A percentile compares a stretch with the other conserved stretches of the same genome.
Evolutionary conservation across 1,140 invertebrate species (phyloP).

Genomic region (Sitobion miscanthi): DNA sequence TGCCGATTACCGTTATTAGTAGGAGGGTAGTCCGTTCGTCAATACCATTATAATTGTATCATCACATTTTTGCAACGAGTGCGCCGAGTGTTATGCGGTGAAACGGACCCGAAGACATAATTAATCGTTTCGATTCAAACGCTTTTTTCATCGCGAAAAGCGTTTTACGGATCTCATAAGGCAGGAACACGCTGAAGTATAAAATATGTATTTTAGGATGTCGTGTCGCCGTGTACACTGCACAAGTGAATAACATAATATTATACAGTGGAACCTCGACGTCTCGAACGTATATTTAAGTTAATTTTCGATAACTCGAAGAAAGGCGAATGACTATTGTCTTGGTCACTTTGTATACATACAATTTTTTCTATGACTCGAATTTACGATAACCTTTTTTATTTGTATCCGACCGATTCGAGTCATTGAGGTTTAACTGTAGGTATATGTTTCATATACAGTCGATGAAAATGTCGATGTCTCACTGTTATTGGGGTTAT

Average conservation of each 20-base stretch:
- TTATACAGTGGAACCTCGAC: too few species aligned
- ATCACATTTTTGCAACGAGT: neutral
- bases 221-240: neutral
- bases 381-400: too few species aligned
- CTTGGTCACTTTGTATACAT: too few species aligned
- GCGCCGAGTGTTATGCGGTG: neutral
- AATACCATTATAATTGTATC: neutral
- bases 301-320: too few species aligned
- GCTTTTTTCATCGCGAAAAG: neutral
- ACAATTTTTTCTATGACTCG: too few species aligned
- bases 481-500: neutral
- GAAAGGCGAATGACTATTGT: too few species aligned
- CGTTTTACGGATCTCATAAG: neutral
- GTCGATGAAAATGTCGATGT: neutral
- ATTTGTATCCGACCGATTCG: too few species aligned
- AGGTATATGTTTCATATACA: too few species aligned
- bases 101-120: neutral
- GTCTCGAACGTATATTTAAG: too few species aligned
- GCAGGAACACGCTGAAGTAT: neutral
- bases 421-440: too few species aligned
- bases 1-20: neutral
- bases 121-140: neutral
- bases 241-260: neutral
- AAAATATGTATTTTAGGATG: neutral
- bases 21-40: neutral